Conservation (phyloP, 2,113 vertebrate genomes). For the Zeus faber region DNA sequence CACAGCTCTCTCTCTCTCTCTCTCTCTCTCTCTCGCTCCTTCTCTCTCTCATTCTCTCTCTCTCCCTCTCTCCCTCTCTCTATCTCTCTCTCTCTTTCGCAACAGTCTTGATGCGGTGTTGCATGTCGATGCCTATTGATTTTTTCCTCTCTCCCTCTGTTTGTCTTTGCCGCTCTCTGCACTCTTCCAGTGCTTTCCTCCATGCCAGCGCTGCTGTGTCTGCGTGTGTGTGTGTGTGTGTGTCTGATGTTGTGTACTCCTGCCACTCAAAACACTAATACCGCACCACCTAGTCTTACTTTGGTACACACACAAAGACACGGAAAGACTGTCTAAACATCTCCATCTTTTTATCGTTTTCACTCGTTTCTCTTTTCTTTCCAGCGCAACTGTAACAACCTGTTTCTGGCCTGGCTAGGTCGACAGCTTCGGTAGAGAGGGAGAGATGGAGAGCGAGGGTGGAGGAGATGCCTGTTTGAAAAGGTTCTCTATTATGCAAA, state of each 20-base stretch:
- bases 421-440: too few species aligned
- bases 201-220: slow-evolving; percentile 31
- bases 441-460: too few species aligned
- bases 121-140: slow-evolving; percentile 69
- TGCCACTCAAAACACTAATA: too few species aligned
- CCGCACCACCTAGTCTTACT: too few species aligned
- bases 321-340: too few species aligned
- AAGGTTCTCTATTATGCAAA: too few species aligned
- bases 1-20: slow-evolving; percentile 1
- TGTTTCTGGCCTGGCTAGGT: too few species aligned
- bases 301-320: too few species aligned
- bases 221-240: slow-evolving; percentile 14
- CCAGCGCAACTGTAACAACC: too few species aligned
- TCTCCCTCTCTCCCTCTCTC: slow-evolving; percentile 24
- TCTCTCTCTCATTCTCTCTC: slow-evolving; percentile 2
- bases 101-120: slow-evolving; percentile 68
- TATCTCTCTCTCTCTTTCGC: slow-evolving; percentile 45
- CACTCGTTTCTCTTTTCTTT: too few species aligned
- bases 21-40: slow-evolving; percentile 8
- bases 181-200: slow-evolving; percentile 10
- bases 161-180: slow-evolving; percentile 32
- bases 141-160: slow-evolving; percentile 36
- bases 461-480: too few species aligned
- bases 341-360: too few species aligned
- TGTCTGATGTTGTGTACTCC: slow-evolving; percentile 5